Conservation (phyloP, 2,888 invertebrate genomes). For the Bugulina stolonifera region DNA sequence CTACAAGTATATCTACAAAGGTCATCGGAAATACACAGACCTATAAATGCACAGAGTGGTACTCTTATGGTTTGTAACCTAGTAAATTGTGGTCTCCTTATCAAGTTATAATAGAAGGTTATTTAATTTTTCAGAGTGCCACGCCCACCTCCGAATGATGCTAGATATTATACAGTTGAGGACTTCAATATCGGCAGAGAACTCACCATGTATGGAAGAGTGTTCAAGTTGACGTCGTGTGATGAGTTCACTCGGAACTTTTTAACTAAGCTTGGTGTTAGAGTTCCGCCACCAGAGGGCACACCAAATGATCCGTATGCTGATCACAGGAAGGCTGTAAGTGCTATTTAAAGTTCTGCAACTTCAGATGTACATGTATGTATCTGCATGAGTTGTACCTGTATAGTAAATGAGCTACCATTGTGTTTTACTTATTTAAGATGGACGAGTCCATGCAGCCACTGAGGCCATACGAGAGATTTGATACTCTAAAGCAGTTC, state of each 20-base stretch:
- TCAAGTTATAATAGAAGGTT: no score
- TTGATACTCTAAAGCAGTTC: slow-evolving; percentile 68
- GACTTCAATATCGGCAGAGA: slow-evolving; percentile 80
- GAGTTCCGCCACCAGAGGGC: slow-evolving; percentile 56
- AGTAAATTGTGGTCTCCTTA: no score
- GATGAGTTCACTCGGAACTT: slow-evolving; percentile 81
- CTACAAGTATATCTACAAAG: no score
- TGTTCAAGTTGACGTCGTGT: slow-evolving; percentile 75
- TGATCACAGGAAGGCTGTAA: slow-evolving; percentile 39
- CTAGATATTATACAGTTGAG: slow-evolving; percentile 73
- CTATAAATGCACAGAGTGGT: no score
- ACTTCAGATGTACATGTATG: no score
- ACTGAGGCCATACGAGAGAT: slow-evolving; percentile 51
- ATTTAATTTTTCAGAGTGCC: slow-evolving; percentile 60
- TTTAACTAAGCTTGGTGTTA: slow-evolving; percentile 74
- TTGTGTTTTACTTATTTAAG: slow-evolving; percentile 32
- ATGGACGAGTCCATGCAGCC: slow-evolving; percentile 53
- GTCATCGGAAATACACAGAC: no score
- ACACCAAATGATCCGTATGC: slow-evolving; percentile 48
- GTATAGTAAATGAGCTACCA: background rate
- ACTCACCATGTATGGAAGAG: slow-evolving; percentile 73
- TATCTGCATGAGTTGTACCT: no score
- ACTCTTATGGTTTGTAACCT: no score
- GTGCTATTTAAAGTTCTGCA: no score
- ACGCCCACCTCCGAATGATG: slow-evolving; percentile 65